Evolutionary conservation across 2,888 invertebrate genomes (phyloP), one percentile per base, ranked within the genome.

Genomic region (Ryuthela nishihirai): DNA sequence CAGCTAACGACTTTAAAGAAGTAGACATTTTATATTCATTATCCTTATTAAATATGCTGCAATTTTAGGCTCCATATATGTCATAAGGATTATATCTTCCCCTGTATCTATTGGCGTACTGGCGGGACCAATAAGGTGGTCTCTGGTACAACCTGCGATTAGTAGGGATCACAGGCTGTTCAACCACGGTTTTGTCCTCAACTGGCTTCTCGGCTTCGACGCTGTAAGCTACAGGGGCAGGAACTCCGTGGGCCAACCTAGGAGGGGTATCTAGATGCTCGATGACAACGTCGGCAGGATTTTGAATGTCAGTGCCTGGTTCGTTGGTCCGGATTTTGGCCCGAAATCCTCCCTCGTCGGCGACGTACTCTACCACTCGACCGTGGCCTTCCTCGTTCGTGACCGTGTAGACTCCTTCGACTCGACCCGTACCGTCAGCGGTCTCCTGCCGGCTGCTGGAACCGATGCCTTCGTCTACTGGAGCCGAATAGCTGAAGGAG

Each of bases 271-370:
- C 50, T 21, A 29, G 34, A 25, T 54, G 50, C n/a, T 54, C 38
- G 7, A 61, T 43, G 17, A 42, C 34, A 4, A 61, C 61, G n/a
- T 54, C 61, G 23, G 61, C 61, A 2, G 61, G 54, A 18, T 32
- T 54, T 21, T 61, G 36, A 43, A 48, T 49, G 15, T 64, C 49
- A n/a, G 56, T 56, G 2, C 62, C 62, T 9, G 54, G 58, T 23
- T 59, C 59, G 24, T 54, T 54, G 41, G 56, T 64, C 25, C 46
- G 32, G 29, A 49, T 48, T 6, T 34, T 42, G 15, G 62, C 58
- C 21, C 50, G 35, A 39, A 62, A 56, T 17, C 62, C 62, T 3
- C 25, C 48, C 23, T 47, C 21, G 35, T 54, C 62, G 2, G 54
- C 54, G 4, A 54, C 47, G 26, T 59, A 59, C n/a, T 54, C 54